Percentiles rank a stretch among this genome's conserved stretches.
These are phyloP conservation scores for Psylliodes chrysocephalus DNA, from an alignment of 2,888 invertebrate genomes.

Conservation along the genomic window DNA sequence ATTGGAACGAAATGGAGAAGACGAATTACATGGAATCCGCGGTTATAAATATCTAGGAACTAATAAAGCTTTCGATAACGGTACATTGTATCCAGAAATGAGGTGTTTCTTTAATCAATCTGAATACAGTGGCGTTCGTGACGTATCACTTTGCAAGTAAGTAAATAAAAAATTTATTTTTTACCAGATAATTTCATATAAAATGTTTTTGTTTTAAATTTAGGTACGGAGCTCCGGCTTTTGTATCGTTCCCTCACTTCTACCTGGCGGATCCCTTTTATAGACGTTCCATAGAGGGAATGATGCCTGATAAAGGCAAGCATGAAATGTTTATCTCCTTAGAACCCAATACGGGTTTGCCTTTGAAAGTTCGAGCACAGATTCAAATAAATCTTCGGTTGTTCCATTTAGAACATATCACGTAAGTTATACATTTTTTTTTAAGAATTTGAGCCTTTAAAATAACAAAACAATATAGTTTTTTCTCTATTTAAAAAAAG, in stretches of 20 bases:
- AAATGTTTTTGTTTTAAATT: too few species aligned
- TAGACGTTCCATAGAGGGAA: slow-evolving; percentile 71
- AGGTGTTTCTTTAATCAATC: slow-evolving; percentile 71
- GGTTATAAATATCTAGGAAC: slow-evolving; percentile 71
- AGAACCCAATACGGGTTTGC: slow-evolving; percentile 82
- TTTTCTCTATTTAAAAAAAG: too few species aligned
- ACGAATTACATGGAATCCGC: slow-evolving; percentile 64
- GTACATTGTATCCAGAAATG: slow-evolving; percentile 69
- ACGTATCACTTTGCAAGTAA: slow-evolving; percentile 74
- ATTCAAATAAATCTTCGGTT: slow-evolving; percentile 81
- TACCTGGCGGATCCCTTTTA: slow-evolving; percentile 77
- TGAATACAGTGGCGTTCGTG: slow-evolving; percentile 75
- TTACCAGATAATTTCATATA: too few species aligned
- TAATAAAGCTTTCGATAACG: slow-evolving; percentile 78
- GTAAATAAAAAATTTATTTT: slow-evolving; percentile 32
- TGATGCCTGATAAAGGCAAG: slow-evolving; percentile 71
- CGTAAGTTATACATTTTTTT: slow-evolving; percentile 68
- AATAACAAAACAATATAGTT: too few species aligned
- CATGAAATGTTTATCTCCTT: slow-evolving; percentile 76
- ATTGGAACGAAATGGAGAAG: slow-evolving; percentile 58
- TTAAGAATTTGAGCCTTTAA: slow-evolving; percentile 2
- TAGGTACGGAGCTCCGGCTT: slow-evolving; percentile 83
- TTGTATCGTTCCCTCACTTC: slow-evolving; percentile 86
- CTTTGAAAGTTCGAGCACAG: slow-evolving; percentile 77
- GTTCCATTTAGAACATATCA: slow-evolving; percentile 65